Conservation (phyloP, 2,888 invertebrate genomes). For the Epinotia nisella region DNA sequence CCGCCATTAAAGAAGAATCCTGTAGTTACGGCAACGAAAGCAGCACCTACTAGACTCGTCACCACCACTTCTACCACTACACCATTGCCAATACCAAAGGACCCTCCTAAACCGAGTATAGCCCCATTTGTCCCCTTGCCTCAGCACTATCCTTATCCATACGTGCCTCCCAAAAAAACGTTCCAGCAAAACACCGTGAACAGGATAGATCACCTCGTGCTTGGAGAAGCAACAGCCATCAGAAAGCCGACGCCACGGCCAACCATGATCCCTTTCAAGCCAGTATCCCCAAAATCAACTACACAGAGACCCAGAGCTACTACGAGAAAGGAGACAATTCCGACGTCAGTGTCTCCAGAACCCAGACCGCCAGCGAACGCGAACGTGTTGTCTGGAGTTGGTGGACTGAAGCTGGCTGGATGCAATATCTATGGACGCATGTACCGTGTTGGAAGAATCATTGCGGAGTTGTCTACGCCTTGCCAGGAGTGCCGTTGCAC, state of each 20-base stretch:
- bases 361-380: constrained; percentile 54
- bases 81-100: constrained; percentile 46
- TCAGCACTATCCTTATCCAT: constrained; percentile 56
- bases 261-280: constrained; percentile 51
- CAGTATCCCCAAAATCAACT: constrained; percentile 46
- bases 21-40: constrained; percentile 27
- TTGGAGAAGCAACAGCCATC: constrained; percentile 76
- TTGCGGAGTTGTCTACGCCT: constrained; percentile 91
- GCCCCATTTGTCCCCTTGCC: constrained; percentile 67
- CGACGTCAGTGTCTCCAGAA: constrained; percentile 51
- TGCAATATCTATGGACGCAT: constrained; percentile 96
- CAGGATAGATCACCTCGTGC: constrained; percentile 76
- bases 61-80: constrained; percentile 44
- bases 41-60: constrained; percentile 45
- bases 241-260: constrained; percentile 63
- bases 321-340: constrained; percentile 52
- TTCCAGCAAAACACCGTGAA: constrained; percentile 63
- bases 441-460: constrained; percentile 93
- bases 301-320: constrained; percentile 44
- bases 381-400: constrained; percentile 55
- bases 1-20: constrained; percentile 50
- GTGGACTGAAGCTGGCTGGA: constrained; percentile 91
- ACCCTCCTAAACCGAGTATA: constrained; percentile 51
- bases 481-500: constrained; percentile 95
- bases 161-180: constrained; percentile 59